Percentiles rank a stretch among this genome's conserved stretches.
These are phyloP conservation scores for Pelecanus crispus DNA, from an alignment of 2,113 vertebrate species.

Conservation along the genomic window DNA sequence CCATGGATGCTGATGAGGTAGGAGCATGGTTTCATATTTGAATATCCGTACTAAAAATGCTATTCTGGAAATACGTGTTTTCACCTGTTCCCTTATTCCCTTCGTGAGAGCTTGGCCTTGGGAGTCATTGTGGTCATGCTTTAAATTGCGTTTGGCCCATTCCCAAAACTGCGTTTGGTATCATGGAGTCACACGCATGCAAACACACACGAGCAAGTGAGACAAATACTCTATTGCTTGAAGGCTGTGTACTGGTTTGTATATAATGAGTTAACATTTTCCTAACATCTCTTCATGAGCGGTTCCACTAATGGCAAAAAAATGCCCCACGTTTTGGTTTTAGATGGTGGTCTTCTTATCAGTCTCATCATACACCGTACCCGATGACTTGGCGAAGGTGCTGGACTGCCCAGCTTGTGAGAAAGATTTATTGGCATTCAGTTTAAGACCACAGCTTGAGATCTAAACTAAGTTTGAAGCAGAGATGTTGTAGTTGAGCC, in stretches of 20 bases:
- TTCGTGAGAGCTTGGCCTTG: neutral
- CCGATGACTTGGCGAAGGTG: rapidly evolving
- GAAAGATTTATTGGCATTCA: neutral
- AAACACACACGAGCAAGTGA: neutral
- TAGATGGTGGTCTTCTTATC: neutral
- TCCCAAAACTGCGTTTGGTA: neutral
- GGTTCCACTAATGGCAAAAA: neutral
- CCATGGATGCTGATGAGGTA: constrained; percentile 97
- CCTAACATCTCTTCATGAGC: neutral
- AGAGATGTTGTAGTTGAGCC: neutral
- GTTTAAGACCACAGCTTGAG: neutral
- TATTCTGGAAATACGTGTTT: neutral
- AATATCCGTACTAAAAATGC: neutral
- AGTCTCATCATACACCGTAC: neutral
- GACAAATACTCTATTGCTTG: neutral
- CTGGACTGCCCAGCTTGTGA: neutral
- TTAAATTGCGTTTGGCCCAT: neutral
- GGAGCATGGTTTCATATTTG: neutral
- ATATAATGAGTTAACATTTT: neutral
- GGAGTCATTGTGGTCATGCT: neutral
- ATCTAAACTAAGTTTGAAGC: neutral
- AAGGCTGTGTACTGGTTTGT: neutral
- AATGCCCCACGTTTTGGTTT: neutral
- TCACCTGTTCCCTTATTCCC: neutral
- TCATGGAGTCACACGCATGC: neutral